Percentiles rank a stretch among this genome's conserved stretches.
Conservation (phyloP, 2,888 invertebrate genomes). For the Apotomis turbidana region DNA sequence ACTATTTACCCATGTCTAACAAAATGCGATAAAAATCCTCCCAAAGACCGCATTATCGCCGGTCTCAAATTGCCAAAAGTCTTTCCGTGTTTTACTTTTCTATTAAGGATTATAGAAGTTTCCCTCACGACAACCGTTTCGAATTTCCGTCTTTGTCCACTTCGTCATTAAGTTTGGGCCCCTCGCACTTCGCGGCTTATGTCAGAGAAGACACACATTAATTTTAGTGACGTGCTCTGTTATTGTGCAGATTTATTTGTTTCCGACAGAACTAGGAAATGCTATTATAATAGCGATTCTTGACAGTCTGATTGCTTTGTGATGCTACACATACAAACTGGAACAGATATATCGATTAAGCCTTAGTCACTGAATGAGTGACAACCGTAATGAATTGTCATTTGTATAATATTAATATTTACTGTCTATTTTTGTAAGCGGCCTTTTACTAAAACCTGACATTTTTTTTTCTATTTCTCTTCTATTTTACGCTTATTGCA, state of each 20-base stretch:
- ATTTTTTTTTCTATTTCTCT: background rate
- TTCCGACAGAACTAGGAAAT: conserved; percentile 73
- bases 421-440: too few relatives aligned
- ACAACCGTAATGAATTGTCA: background rate
- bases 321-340: conserved; percentile 40
- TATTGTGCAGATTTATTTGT: conserved; percentile 78
- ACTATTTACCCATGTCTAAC: background rate
- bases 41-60: conserved; percentile 23
- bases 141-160: conserved; percentile 80
- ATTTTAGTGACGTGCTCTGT: conserved; percentile 71
- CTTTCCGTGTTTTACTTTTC: conserved; percentile 50
- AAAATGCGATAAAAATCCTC: conserved; percentile 17
- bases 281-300: conserved; percentile 68
- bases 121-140: conserved; percentile 76
- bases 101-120: conserved; percentile 62
- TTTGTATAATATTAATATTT: background rate
- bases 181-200: conserved; percentile 65
- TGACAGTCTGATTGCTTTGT: conserved; percentile 58
- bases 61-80: conserved; percentile 33
- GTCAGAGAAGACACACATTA: conserved; percentile 65
- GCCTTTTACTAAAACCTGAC: background rate
- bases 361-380: background rate
- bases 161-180: conserved; percentile 82
- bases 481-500: conserved; percentile 5
- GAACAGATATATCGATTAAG: background rate